phyloP scores from a whole-genome alignment of 2,888 invertebrate genomes.

The Mythimna loreyi region DNA sequence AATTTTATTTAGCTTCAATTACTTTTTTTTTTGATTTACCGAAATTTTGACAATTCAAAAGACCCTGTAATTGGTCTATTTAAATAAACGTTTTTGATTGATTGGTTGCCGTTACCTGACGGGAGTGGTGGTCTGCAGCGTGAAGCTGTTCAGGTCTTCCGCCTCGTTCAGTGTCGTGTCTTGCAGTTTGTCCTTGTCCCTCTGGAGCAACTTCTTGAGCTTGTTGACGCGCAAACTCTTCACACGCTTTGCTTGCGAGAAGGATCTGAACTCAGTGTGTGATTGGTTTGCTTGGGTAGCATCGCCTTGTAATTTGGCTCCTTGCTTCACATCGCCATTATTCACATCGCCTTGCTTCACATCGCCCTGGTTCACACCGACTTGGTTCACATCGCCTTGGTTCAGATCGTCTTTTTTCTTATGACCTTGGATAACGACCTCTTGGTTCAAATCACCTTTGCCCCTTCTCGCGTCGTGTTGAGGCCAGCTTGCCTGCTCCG shows the following conservation, averaged over 20 bases:
- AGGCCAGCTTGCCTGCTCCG: neutral
- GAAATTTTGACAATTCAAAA: too few relatives aligned
- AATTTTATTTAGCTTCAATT: too few relatives aligned
- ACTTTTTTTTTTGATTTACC: too few relatives aligned
- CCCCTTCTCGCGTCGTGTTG: neutral
- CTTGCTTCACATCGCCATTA: neutral
- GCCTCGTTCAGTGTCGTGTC: neutral
- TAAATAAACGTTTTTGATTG: too few relatives aligned
- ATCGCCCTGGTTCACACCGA: neutral
- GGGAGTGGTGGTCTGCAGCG: neutral
- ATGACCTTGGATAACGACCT: neutral
- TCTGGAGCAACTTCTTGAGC: constrained; percentile 30
- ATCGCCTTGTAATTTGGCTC: too few relatives aligned
- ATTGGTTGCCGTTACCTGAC: neutral
- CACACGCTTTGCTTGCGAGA: neutral
- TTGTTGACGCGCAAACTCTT: constrained; percentile 27
- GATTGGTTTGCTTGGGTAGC: neutral
- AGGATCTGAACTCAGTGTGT: neutral
- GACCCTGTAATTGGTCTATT: too few relatives aligned
- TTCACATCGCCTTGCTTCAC: neutral
- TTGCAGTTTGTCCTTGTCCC: constrained; percentile 5
- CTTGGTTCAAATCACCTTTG: neutral
- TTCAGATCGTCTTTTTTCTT: neutral
- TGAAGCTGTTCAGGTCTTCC: neutral
- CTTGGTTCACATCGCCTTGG: neutral